Evolutionary conservation across 1,140 invertebrate species (phyloP).

Genomic region (Lanistes nyassanus): DNA sequence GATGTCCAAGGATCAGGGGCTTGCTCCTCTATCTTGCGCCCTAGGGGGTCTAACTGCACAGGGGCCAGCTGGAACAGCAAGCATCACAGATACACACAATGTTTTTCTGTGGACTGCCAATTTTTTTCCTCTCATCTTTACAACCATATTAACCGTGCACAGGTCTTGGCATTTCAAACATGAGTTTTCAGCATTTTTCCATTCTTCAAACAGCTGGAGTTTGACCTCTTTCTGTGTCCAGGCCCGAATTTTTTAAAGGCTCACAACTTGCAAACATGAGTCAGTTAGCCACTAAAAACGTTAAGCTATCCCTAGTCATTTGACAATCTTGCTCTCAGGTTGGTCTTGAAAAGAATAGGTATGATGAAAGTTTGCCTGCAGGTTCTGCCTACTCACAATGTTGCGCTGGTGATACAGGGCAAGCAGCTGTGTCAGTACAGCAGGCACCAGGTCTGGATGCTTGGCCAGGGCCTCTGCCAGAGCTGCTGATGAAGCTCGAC

Average conservation of each 20-base stretch:
- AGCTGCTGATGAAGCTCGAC: constrained; percentile 81
- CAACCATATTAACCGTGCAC: too few species aligned
- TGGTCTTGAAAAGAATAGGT: neutral
- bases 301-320: too few species aligned
- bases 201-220: too few species aligned
- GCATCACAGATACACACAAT: constrained; percentile 2
- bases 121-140: too few species aligned
- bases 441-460: constrained; percentile 70
- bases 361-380: neutral
- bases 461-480: constrained; percentile 76
- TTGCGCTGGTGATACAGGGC: constrained; percentile 82
- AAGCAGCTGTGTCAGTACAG: constrained; percentile 76
- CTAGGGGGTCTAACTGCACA: constrained; percentile 89
- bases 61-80: constrained; percentile 77
- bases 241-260: too few species aligned
- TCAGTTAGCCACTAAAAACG: too few species aligned
- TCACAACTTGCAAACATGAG: too few species aligned
- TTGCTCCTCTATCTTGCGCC: constrained; percentile 84
- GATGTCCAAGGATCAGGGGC: constrained; percentile 86
- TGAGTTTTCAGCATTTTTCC: too few species aligned
- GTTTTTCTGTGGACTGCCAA: neutral
- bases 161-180: too few species aligned
- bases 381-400: constrained; percentile 66
- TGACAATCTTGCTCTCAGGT: too few species aligned
- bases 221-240: too few species aligned